phyloP scores from a whole-genome alignment of 37 sponge, comb jelly and placozoan species.

The Chondrosia reniformis region DNA sequence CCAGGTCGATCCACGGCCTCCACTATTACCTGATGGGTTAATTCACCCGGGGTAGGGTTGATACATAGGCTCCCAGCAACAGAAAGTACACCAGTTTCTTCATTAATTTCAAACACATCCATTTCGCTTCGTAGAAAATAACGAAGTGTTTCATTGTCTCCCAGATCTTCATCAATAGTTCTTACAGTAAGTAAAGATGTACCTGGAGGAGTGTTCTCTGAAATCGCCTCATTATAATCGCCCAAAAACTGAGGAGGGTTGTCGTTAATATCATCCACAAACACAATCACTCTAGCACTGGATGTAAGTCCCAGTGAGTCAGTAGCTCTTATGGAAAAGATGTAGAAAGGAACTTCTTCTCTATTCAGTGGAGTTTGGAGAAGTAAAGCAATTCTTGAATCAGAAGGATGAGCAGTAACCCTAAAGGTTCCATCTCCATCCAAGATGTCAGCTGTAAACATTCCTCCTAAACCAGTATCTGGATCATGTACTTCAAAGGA shows the following conservation, averaged over 20 bases:
- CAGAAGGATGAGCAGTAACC: not conserved
- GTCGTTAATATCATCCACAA: slow-evolving; percentile 31
- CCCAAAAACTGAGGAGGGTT: slow-evolving; percentile 20
- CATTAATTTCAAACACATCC: not conserved
- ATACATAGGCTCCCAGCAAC: not conserved
- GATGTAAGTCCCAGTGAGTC: slow-evolving; percentile 13
- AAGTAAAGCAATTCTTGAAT: not conserved
- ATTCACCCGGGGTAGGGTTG: not conserved
- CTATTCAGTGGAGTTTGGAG: not conserved
- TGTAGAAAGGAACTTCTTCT: not conserved
- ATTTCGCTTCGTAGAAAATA: not conserved
- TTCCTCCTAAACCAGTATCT: not conserved
- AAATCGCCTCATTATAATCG: not conserved
- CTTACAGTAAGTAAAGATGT: not conserved
- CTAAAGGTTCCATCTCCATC: not conserved
- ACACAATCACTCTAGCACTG: slow-evolving; percentile 4
- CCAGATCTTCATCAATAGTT: not conserved
- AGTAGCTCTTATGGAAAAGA: not conserved
- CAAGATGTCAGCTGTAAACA: not conserved
- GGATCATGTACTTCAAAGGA: not conserved
- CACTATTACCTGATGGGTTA: not conserved
- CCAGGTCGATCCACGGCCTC: not conserved
- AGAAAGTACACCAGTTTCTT: slow-evolving; percentile 30
- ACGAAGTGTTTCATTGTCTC: not conserved
- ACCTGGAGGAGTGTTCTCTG: not conserved